These are phyloP conservation scores for Sycophila sp. DNA, from an alignment of 1,140 invertebrate genomes.

Conservation along the genomic window DNA sequence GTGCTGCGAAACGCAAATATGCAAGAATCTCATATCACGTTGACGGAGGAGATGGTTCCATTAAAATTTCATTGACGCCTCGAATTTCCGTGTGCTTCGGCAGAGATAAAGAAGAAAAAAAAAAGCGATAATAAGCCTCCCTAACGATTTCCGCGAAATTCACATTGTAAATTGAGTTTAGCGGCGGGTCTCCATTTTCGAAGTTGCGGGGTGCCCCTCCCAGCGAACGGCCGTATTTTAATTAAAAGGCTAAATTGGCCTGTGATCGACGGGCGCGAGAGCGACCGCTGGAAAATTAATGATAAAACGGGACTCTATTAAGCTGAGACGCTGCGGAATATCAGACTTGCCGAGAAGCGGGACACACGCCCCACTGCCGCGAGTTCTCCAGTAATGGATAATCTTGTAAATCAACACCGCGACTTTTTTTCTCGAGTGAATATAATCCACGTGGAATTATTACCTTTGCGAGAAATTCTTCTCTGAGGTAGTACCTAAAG, in stretches of 20 bases:
- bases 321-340: background rate
- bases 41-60: no score
- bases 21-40: no score
- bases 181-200: background rate
- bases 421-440: background rate
- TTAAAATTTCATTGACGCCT: no score
- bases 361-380: background rate
- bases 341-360: background rate
- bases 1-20: no score
- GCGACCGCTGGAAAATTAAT: slow-evolving; percentile 32
- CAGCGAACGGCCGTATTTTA: slow-evolving; percentile 5
- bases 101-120: no score
- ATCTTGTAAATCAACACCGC: slow-evolving; percentile 22
- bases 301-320: slow-evolving; percentile 32
- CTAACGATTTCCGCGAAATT: no score
- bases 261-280: background rate
- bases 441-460: background rate
- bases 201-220: background rate
- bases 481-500: no score
- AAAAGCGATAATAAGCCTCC: background rate
- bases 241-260: slow-evolving; percentile 33
- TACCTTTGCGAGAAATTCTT: background rate
- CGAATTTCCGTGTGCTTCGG: no score
- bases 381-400: background rate
- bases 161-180: slow-evolving; percentile 9